These are phyloP conservation scores for Dermochelys coriacea DNA, from an alignment of 2,797 vertebrate species.

Conservation along the genomic window DNA sequence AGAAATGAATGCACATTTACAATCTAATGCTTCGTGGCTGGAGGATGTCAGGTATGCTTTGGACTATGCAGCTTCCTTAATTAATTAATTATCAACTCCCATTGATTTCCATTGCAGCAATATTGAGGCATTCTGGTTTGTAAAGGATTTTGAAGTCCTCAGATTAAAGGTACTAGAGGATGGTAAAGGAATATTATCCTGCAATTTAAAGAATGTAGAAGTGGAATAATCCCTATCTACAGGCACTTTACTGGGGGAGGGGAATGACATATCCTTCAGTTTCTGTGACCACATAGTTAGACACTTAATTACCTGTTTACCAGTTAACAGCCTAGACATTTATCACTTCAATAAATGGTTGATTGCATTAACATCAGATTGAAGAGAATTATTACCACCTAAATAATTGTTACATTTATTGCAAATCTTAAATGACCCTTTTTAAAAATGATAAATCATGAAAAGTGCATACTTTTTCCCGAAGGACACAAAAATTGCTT, in stretches of 20 bases:
- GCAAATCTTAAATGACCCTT: conserved; percentile 69
- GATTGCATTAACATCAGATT: conserved; percentile 64
- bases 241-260: not conserved
- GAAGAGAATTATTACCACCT: conserved; percentile 63
- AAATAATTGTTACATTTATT: conserved; percentile 73
- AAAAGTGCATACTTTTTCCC: conserved; percentile 39
- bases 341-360: conserved; percentile 63
- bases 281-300: conserved; percentile 56
- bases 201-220: conserved; percentile 35
- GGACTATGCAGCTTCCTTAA: not conserved
- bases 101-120: not conserved
- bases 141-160: conserved; percentile 16
- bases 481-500: conserved; percentile 53
- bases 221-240: conserved; percentile 13
- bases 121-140: not conserved
- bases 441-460: conserved; percentile 53
- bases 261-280: not conserved
- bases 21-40: not conserved
- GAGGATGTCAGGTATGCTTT: not conserved
- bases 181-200: conserved; percentile 13
- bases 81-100: conserved; percentile 17
- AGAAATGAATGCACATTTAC: conserved; percentile 44
- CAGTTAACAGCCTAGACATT: conserved; percentile 45
- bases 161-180: not conserved
- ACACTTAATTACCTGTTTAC: conserved; percentile 71